These are phyloP conservation scores for Tychaedon coryphoeus DNA, from an alignment of 2,113 vertebrate genomes.

Conservation along the genomic window DNA sequence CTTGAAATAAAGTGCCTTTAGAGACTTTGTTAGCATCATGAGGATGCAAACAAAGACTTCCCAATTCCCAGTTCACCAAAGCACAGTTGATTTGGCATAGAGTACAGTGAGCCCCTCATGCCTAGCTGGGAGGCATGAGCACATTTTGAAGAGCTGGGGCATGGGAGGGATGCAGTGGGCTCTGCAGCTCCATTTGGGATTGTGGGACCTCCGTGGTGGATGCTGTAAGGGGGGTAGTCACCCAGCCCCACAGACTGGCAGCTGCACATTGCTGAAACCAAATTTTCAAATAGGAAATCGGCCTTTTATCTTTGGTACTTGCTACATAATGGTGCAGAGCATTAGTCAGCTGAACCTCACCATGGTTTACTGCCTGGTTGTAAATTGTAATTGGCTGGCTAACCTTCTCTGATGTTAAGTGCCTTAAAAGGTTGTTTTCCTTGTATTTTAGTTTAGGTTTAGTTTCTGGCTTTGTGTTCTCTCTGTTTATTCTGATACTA, in stretches of 20 bases:
- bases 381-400: slow-evolving; percentile 57
- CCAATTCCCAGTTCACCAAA: not conserved
- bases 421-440: slow-evolving; percentile 51
- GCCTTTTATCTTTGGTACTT: slow-evolving; percentile 32
- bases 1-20: not conserved
- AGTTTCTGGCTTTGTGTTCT: slow-evolving; percentile 24
- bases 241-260: not conserved
- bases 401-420: slow-evolving; percentile 58
- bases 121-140: accelerated
- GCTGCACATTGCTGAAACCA: slow-evolving; percentile 5
- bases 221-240: accelerated
- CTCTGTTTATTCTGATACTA: slow-evolving; percentile 44
- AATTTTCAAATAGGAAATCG: slow-evolving; percentile 40
- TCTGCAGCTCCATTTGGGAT: accelerated
- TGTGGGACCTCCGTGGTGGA: not conserved
- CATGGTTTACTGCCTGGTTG: slow-evolving; percentile 14
- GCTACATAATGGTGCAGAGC: slow-evolving; percentile 16
- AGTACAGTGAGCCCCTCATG: not conserved
- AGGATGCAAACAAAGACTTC: not conserved
- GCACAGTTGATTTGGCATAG: accelerated
- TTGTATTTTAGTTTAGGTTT: slow-evolving; percentile 8
- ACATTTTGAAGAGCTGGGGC: not conserved
- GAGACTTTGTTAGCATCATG: not conserved
- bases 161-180: not conserved
- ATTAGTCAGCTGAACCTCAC: slow-evolving; percentile 39